These are phyloP conservation scores for Typhlichthys eigenmanni DNA, from an alignment of 2,797 vertebrate genomes.

Conservation along the genomic window DNA sequence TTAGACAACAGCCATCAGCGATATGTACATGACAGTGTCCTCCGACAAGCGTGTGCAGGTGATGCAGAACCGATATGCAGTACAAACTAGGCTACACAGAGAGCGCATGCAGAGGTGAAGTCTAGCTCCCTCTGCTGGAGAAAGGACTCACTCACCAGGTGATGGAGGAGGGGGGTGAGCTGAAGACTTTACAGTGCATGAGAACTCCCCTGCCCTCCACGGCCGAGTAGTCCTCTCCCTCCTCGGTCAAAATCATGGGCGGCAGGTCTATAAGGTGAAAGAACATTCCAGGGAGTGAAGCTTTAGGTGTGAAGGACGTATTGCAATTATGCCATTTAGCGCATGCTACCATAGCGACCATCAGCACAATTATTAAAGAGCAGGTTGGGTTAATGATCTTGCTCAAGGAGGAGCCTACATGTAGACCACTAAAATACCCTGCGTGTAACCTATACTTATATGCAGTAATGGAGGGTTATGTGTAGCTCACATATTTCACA, in stretches of 20 bases:
- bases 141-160: slow-evolving; percentile 78
- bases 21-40: slow-evolving; percentile 14
- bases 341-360: too few species aligned
- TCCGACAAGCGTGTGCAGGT: slow-evolving; percentile 7
- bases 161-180: slow-evolving; percentile 83
- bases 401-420: too few species aligned
- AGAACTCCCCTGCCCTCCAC: slow-evolving; percentile 81
- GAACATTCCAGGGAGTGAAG: slow-evolving; percentile 11
- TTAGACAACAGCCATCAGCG: slow-evolving; percentile 4
- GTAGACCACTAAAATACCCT: too few species aligned
- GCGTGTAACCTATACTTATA: background rate
- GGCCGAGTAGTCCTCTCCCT: slow-evolving; percentile 81
- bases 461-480: background rate
- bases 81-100: too few species aligned
- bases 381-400: too few species aligned
- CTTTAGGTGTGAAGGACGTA: background rate
- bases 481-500: background rate
- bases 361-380: too few species aligned
- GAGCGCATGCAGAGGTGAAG: slow-evolving; percentile 21
- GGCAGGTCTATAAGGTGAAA: slow-evolving; percentile 79
- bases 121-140: slow-evolving; percentile 74
- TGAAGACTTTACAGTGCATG: slow-evolving; percentile 89
- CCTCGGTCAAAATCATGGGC: slow-evolving; percentile 87
- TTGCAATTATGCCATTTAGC: too few species aligned
- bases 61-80: background rate